phyloP scores from a whole-genome alignment of 2,888 invertebrate species.

The Drosophila phalerata region DNA sequence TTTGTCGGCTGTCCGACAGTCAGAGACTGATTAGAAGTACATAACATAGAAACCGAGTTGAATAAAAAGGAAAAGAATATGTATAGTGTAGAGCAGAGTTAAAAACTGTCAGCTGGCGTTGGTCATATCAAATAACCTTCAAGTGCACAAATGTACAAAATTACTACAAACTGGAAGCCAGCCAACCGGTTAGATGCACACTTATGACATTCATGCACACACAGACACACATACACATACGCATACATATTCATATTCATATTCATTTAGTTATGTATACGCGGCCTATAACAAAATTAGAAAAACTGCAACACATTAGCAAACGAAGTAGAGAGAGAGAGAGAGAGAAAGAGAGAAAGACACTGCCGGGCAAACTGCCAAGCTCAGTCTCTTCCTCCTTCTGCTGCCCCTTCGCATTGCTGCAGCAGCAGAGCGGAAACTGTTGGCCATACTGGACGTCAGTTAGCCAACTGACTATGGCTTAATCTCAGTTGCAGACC shows the following conservation, averaged over 20 bases:
- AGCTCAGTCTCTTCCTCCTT: not conserved
- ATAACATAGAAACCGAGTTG: slow-evolving; percentile 1
- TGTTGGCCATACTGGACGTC: slow-evolving; percentile 37
- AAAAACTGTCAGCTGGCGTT: slow-evolving; percentile 42
- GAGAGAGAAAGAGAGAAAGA: not conserved
- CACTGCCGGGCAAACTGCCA: slow-evolving; percentile 31
- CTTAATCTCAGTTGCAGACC: slow-evolving; percentile 36
- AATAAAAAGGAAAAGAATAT: slow-evolving; percentile 8
- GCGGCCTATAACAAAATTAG: slow-evolving; percentile 56
- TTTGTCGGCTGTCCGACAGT: slow-evolving; percentile 27
- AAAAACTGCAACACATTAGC: slow-evolving; percentile 47
- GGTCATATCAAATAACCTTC: slow-evolving; percentile 78
- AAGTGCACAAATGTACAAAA: slow-evolving; percentile 50
- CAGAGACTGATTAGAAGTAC: slow-evolving; percentile 34
- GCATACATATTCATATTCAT: not conserved
- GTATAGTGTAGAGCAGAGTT: slow-evolving; percentile 13
- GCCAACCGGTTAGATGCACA: slow-evolving; percentile 73
- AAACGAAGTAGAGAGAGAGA: not conserved
- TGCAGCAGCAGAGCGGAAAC: slow-evolving; percentile 67
- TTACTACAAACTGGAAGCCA: slow-evolving; percentile 39
- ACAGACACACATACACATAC: slow-evolving; percentile 8
- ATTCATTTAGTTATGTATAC: slow-evolving; percentile 34
- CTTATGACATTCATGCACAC: slow-evolving; percentile 34
- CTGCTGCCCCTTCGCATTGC: slow-evolving; percentile 2
- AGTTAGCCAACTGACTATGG: slow-evolving; percentile 26